phyloP scores from a whole-genome alignment of 2,113 vertebrate species.

The Kryptolebias marmoratus region DNA sequence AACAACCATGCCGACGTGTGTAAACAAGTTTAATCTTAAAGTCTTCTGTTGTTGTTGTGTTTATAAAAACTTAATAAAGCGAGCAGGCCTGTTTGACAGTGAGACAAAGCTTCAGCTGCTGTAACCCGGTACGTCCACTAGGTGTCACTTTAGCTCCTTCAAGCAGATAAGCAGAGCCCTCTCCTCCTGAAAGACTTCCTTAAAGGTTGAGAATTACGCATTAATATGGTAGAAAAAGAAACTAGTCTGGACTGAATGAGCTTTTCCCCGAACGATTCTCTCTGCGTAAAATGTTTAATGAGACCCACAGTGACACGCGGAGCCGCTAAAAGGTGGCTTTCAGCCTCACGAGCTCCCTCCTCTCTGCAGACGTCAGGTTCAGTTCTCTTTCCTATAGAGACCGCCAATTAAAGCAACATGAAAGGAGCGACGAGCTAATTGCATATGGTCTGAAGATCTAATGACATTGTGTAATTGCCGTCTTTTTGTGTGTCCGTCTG shows the following conservation, averaged over 20 bases:
- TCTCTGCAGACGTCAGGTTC: slow-evolving; percentile 19
- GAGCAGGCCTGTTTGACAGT: background rate
- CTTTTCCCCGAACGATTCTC: background rate
- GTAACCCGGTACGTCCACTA: slow-evolving; percentile 60
- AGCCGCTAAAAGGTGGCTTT: slow-evolving; percentile 11
- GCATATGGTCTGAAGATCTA: slow-evolving; percentile 36
- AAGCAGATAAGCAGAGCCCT: background rate
- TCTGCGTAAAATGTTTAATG: slow-evolving; percentile 10
- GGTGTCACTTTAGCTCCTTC: slow-evolving; percentile 72
- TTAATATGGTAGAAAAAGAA: slow-evolving; percentile 19
- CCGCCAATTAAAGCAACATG: slow-evolving; percentile 25
- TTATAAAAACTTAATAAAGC: background rate
- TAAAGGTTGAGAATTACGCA: slow-evolving; percentile 9
- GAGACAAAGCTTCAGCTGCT: background rate
- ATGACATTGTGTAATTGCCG: slow-evolving; percentile 39
- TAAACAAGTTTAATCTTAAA: too few relatives aligned
- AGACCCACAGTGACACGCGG: background rate
- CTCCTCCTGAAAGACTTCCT: background rate
- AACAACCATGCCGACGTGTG: too few relatives aligned
- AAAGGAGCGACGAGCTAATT: slow-evolving; percentile 17
- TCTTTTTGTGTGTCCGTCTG: slow-evolving; percentile 48
- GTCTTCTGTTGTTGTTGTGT: background rate
- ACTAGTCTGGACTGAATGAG: slow-evolving; percentile 4
- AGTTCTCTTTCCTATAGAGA: slow-evolving; percentile 9
- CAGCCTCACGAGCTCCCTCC: background rate